These are phyloP conservation scores for Petaurus breviceps DNA, from an alignment of 2,113 vertebrate genomes.

Conservation along the genomic window DNA sequence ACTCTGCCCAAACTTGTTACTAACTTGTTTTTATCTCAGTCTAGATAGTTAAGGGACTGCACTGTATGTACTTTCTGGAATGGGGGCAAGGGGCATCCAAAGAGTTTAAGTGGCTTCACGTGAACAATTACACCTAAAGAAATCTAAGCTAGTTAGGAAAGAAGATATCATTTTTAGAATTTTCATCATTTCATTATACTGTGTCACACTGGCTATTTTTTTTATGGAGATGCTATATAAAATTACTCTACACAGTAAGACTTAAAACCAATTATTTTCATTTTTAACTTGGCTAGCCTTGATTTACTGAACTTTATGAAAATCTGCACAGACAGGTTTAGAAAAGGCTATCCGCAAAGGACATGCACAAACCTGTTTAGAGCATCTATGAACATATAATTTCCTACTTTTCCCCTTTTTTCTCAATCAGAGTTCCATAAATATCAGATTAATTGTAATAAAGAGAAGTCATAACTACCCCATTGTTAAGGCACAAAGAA, in stretches of 20 bases:
- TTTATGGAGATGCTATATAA: not conserved
- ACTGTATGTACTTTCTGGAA: slow-evolving; percentile 16
- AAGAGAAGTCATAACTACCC: slow-evolving; percentile 61
- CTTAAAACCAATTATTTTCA: slow-evolving; percentile 56
- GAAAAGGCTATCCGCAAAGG: slow-evolving; percentile 62
- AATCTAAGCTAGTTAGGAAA: slow-evolving; percentile 25
- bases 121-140: not conserved
- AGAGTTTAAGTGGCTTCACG: slow-evolving; percentile 23
- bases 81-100: not conserved
- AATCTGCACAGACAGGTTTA: slow-evolving; percentile 57
- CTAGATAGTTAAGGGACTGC: not conserved
- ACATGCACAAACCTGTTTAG: slow-evolving; percentile 67
- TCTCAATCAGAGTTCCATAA: slow-evolving; percentile 56
- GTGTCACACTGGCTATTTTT: not conserved
- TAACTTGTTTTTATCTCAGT: slow-evolving; percentile 14
- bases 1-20: slow-evolving; percentile 19
- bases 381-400: slow-evolving; percentile 16
- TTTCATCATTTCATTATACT: not conserved
- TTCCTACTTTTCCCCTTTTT: slow-evolving; percentile 54
- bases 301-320: slow-evolving; percentile 63
- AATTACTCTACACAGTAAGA: slow-evolving; percentile 33
- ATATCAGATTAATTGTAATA: slow-evolving; percentile 63
- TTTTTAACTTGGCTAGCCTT: slow-evolving; percentile 47
- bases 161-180: slow-evolving; percentile 12
- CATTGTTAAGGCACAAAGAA: slow-evolving; percentile 63